Evolutionary conservation across 64 coral and sea anemone genomes (phyloP), one percentile per base, ranked within the genome.

Genomic region (Astreopora myriophthalma): DNA sequence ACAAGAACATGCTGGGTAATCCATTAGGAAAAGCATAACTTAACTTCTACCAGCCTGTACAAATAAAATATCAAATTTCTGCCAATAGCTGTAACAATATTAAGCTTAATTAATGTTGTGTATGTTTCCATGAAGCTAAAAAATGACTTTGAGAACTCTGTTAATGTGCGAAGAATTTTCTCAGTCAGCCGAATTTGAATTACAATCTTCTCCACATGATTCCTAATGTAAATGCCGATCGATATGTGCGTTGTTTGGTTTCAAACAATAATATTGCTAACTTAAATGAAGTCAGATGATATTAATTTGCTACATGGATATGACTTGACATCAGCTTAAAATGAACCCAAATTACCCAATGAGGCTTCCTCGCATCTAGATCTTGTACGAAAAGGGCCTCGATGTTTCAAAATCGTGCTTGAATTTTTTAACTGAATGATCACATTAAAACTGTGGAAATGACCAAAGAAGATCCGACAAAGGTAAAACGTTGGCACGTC

Each of bases 261-360:
- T 25, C 60, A 60, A 39, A 83, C 79, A 63, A 83, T 83, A 64
- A 37, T 61, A 61, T 82, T 63, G 70, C 23, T 17, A 16, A 55
- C 12, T 0, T 6, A 29, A 52, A 29, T 30, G 1, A 71, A 34
- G 27, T 28, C 0, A 30, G 32, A 1, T 28, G 68, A 71, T 34
- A 71, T 33, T 13, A 55, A 19, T 55, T 55, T 55, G 51, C 51
- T 55, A 16, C 51, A 55, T 55, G 40, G 11, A 8, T 44, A 8
- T 44, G n/a, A n/a, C n/a, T n/a, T n/a, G n/a, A n/a, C n/a, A n/a
- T n/a, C n/a, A n/a, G n/a, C n/a, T n/a, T n/a, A n/a, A n/a, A n/a
- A n/a, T n/a, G n/a, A n/a, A n/a, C n/a, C n/a, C 11, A 44, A 2
- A 44, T 11, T 44, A 44, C 40, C 6, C 8, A 4, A 55, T 14